Percentiles rank a stretch among this genome's conserved stretches.
phyloP scores from a whole-genome alignment of 1,140 invertebrate genomes.

The Batillaria attramentaria region DNA sequence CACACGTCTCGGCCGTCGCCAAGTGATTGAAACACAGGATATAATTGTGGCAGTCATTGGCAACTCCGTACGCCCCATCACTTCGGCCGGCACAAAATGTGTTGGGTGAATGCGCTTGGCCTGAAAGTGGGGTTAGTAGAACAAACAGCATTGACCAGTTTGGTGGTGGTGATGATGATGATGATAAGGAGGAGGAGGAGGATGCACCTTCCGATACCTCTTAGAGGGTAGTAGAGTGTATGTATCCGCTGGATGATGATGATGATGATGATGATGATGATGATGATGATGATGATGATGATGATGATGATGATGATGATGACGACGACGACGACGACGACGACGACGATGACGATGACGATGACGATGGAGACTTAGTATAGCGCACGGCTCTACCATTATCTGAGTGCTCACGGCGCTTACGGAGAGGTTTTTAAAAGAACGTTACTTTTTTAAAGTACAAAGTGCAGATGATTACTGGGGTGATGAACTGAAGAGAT shows the following conservation, averaged over 20 bases:
- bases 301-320: slow-evolving; percentile 3
- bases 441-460: too few relatives aligned
- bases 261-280: slow-evolving; percentile 3
- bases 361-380: too few relatives aligned
- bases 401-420: too few relatives aligned
- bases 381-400: too few relatives aligned
- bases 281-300: slow-evolving; percentile 3
- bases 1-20: background rate
- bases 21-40: background rate
- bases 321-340: background rate
- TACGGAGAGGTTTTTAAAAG: too few relatives aligned
- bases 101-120: background rate
- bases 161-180: background rate
- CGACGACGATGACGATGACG: background rate
- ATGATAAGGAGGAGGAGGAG: background rate
- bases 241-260: too few relatives aligned
- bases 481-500: too few relatives aligned
- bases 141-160: background rate
- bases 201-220: too few relatives aligned
- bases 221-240: too few relatives aligned
- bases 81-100: background rate
- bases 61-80: background rate
- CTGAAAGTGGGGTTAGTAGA: background rate
- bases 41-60: slow-evolving; percentile 15
- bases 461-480: too few relatives aligned